phyloP scores from a whole-genome alignment of 64 coral and sea anemone species.

The Pocillopora damicornis region DNA sequence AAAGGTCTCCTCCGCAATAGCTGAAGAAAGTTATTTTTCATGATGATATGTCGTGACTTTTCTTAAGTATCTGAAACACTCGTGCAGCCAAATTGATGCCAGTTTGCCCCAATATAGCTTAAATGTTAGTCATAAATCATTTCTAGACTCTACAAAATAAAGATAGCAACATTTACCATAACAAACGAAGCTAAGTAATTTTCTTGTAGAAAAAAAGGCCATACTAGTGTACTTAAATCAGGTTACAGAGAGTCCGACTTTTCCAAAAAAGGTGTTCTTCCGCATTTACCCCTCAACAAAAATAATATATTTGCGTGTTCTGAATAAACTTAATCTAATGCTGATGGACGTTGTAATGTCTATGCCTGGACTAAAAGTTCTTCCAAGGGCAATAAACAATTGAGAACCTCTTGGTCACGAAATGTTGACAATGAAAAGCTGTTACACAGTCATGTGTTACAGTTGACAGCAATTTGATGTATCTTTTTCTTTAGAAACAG shows the following conservation, averaged over 20 bases:
- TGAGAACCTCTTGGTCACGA: conserved; percentile 1
- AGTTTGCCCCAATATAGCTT: conserved; percentile 5
- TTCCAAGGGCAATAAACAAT: conserved; percentile 16
- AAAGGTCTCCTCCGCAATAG: neutral
- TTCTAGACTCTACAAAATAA: neutral
- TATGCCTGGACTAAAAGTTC: neutral
- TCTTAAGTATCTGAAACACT: neutral
- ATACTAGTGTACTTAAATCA: neutral
- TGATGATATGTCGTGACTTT: conserved; percentile 11
- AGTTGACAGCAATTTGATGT: neutral
- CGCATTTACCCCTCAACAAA: no score
- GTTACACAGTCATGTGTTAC: neutral
- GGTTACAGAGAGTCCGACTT: neutral
- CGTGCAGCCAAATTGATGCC: neutral
- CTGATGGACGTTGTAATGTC: neutral
- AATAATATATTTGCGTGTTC: conserved; percentile 1
- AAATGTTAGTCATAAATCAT: neutral
- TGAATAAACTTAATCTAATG: neutral
- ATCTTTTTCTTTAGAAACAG: neutral
- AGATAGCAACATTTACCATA: neutral
- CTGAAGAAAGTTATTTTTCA: neutral
- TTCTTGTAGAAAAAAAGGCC: no score
- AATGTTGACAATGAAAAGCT: neutral
- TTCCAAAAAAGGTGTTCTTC: no score
- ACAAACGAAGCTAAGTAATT: neutral